These are phyloP conservation scores for Ariopsis seemanni DNA, from an alignment of 2,113 vertebrate species.

Conservation along the genomic window DNA sequence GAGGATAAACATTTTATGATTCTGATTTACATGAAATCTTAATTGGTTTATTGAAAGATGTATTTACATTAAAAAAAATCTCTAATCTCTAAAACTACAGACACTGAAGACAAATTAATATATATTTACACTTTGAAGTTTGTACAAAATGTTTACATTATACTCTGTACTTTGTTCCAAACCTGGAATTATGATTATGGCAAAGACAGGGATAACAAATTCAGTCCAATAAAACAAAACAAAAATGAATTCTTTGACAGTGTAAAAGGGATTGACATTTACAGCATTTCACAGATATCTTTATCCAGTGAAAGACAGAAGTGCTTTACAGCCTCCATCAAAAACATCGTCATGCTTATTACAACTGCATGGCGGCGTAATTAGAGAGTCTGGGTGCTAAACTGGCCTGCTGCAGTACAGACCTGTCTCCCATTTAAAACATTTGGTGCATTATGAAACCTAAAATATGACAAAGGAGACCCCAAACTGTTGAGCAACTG, in stretches of 20 bases:
- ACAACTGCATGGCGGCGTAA: too few relatives aligned
- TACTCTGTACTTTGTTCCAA: neutral
- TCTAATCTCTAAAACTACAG: neutral
- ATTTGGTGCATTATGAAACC: too few relatives aligned
- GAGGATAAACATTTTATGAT: neutral
- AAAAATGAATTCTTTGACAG: neutral
- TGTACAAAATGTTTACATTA: neutral
- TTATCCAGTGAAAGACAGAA: neutral
- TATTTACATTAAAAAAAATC: neutral
- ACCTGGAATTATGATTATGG: neutral
- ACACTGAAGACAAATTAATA: neutral
- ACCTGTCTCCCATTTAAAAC: too few relatives aligned
- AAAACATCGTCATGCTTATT: neutral
- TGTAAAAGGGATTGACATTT: neutral
- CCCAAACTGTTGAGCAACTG: too few relatives aligned
- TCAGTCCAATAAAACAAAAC: neutral
- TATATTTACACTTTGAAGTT: neutral
- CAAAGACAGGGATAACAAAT: neutral
- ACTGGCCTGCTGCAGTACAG: too few relatives aligned
- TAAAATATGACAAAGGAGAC: too few relatives aligned
- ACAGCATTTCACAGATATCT: neutral
- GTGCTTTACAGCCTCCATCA: neutral
- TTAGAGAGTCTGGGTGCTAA: too few relatives aligned
- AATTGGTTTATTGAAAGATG: neutral
- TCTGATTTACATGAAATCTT: neutral